Evolutionary conservation across 2,797 vertebrate genomes (phyloP), one percentile per base, ranked within the genome.

Genomic region (Poecilia wingei): DNA sequence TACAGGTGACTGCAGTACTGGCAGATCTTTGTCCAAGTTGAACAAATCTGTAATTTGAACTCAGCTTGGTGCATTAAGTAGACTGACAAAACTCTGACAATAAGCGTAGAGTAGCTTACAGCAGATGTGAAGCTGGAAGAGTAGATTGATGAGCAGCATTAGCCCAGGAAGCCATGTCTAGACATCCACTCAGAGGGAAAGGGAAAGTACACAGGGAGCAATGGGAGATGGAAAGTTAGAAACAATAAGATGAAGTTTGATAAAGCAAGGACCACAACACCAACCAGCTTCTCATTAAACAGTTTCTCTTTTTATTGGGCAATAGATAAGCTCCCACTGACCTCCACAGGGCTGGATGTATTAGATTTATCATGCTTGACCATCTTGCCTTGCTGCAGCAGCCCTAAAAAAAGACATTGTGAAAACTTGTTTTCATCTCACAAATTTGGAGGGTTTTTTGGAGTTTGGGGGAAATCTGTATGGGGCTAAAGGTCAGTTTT

Each of bases 301-400:
- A n/a, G n/a, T 71, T 51, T 73, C 31, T 69, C 47, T 53, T 39
- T 73, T 73, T 73, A 73, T 39, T 53, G 72, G 51, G 39, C 66
- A 51, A 14, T 16, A 39, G 47, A 73, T 73, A 33, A 51, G 10
- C 47, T 51, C 47, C 71, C 22, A 25, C 33, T 73, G 72, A 39
- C 72, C 72, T 73, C 49, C 49, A 53, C 20, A 73, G 49, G 47
- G 33, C 72, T 53, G 72, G 33, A 41, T 53, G 47, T 73, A 41
- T 73, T 55, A 13, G 72, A 73, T n/a, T 53, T 53, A 53, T 73
- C 12, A 55, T 53, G 72, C 49, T 73, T 39, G 51, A 53, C 72
- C 36, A 1, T 72, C 10, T 69, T 69, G 46, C 46, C 33, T 39
- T 1, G 10, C 33, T 55, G 72, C 12, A 53, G 12, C 49, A 73